Conservation (phyloP, 2,113 vertebrate genomes). For the Crocuta crocuta region DNA sequence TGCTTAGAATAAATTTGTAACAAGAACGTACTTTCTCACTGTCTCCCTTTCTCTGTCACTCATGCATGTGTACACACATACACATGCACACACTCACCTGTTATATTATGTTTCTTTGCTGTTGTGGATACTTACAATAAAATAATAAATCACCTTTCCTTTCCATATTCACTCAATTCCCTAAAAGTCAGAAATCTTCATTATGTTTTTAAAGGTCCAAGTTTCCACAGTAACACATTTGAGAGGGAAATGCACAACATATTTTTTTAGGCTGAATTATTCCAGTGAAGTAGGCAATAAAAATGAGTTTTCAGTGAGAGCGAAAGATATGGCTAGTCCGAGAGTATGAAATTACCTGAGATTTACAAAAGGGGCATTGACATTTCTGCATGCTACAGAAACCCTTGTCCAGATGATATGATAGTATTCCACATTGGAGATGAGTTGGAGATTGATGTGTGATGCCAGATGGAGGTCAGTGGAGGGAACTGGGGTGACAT, state of each 20-base stretch:
- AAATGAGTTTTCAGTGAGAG: background rate
- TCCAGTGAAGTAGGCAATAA: background rate
- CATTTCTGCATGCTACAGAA: background rate
- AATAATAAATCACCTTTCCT: background rate
- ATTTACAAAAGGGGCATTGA: background rate
- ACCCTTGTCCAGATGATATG: background rate
- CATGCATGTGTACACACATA: background rate
- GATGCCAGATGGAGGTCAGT: background rate
- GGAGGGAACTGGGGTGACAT: background rate
- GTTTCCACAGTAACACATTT: background rate
- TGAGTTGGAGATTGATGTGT: background rate
- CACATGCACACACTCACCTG: background rate
- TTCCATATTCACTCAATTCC: background rate
- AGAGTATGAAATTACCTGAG: background rate
- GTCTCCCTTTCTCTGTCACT: background rate
- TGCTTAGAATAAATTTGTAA: background rate
- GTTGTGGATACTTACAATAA: background rate
- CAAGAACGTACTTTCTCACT: background rate
- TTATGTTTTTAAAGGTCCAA: background rate
- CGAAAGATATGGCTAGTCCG: background rate
- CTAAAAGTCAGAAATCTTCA: background rate
- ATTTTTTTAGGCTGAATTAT: background rate
- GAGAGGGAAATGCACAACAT: background rate
- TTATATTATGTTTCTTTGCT: background rate
- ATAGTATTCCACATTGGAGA: background rate